Conservation (phyloP, 2,888 invertebrate genomes). For the Macrophya annulata region DNA sequence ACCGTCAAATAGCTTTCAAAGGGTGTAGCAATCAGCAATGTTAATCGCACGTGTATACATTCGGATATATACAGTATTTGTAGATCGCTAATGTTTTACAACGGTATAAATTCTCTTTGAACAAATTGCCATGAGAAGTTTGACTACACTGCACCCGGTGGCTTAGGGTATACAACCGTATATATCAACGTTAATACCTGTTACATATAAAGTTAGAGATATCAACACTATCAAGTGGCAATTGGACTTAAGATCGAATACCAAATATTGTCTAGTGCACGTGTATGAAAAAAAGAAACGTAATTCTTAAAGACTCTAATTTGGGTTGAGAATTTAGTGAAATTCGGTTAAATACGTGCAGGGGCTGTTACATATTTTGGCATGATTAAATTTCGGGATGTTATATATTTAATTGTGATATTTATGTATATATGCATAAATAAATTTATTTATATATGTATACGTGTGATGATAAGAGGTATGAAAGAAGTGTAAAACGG, state of each 20-base stretch:
- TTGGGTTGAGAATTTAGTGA: neutral
- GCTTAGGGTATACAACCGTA: no score
- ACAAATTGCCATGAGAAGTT: neutral
- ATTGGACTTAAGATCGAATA: neutral
- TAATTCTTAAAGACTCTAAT: neutral
- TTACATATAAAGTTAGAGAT: neutral
- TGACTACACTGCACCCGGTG: neutral
- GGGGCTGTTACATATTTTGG: neutral
- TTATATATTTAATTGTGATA: neutral
- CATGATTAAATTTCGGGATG: neutral
- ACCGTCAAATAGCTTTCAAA: neutral
- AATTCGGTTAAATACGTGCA: neutral
- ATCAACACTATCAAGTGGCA: neutral
- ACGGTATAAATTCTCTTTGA: conserved; percentile 11
- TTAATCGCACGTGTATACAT: neutral
- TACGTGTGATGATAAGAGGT: neutral
- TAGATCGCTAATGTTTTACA: neutral
- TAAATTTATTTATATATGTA: neutral
- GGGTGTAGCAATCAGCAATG: neutral
- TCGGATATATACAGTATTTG: neutral
- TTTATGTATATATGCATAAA: neutral
- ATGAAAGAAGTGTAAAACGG: neutral
- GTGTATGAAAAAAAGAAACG: neutral
- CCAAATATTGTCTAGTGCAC: neutral
- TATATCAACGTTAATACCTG: neutral